Percentiles rank a stretch among this genome's conserved stretches.
These are phyloP conservation scores for Incurvaria masculella DNA, from an alignment of 2,888 invertebrate species.

Conservation along the genomic window DNA sequence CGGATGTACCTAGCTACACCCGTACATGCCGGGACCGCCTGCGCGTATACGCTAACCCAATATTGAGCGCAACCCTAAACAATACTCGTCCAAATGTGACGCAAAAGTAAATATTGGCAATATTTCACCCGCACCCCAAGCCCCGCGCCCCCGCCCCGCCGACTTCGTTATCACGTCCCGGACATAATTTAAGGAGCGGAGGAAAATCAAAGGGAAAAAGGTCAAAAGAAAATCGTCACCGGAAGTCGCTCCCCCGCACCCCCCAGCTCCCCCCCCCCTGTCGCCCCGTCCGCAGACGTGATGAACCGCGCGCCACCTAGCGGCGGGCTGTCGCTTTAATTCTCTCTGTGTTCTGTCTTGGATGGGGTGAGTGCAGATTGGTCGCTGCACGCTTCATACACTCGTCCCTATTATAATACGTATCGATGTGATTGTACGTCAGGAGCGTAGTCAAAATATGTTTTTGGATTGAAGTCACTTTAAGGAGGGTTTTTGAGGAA, in stretches of 20 bases:
- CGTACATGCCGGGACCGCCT: neutral
- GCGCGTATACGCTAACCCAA: slow-evolving; percentile 5
- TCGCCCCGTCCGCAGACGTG: slow-evolving; percentile 5
- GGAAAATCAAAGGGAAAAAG: neutral
- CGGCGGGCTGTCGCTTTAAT: neutral
- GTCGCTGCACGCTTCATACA: no score
- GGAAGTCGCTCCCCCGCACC: slow-evolving; percentile 9
- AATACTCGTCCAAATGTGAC: slow-evolving; percentile 25
- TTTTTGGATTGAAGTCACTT: no score
- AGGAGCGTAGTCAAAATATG: no score
- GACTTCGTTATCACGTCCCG: slow-evolving; percentile 42
- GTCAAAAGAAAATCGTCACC: slow-evolving; percentile 1
- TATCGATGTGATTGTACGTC: no score
- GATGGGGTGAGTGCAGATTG: no score
- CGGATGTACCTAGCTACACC: no score
- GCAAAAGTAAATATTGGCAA: slow-evolving; percentile 31
- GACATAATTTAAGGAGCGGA: slow-evolving; percentile 43
- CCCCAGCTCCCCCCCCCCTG: slow-evolving; percentile 13
- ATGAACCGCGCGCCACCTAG: neutral
- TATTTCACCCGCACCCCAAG: slow-evolving; percentile 13
- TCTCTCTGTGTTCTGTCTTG: no score
- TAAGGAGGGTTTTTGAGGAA: no score
- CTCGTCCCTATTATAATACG: no score
- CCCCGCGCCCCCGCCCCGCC: slow-evolving; percentile 8
- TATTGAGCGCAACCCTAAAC: slow-evolving; percentile 18